Evolutionary conservation across 2,797 vertebrate species (phyloP), one percentile per base, ranked within the genome.

Genomic region (Dermochelys coriacea): DNA sequence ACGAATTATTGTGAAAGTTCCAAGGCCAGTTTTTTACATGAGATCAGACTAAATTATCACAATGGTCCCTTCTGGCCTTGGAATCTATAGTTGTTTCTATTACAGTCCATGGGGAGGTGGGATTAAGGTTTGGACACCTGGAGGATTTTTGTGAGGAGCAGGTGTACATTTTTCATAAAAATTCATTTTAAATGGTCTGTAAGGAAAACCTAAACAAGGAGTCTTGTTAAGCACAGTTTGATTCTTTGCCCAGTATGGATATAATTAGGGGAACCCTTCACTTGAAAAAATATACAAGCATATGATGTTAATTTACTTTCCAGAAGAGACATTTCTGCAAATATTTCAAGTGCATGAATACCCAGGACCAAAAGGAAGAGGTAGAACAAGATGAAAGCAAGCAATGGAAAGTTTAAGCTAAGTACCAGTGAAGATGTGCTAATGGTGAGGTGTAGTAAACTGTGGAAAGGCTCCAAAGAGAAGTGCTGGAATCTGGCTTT

Each of bases 121-220:
- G 74, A 47, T 49, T 55, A 50, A 10, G 27, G 12, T 3, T 45
- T 78, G 80, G 41, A 78, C 87, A 79, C 49, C 74, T 78, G 74
- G 52, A 16, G 8, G 14, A 47, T 16, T 31, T 47, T 77, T 49
- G 81, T 52, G 55, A 61, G 87, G 51, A 84, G 61, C 87, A 89
- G 81, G 71, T 80, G 82, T 80, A 54, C 16, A n/a, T 49, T 52
- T 85, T 84, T 68, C 57, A 90, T 68, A 90, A 68, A 84, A 77
- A 79, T 68, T 90, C 75, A 90, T 31, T 89, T 84, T 89, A 84
- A 77, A 89, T 84, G 79, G 88, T 49, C 55, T 71, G 50, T 23
- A 92, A 47, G 18, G 8, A 61, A 89, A 95, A 75, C 1, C 1
- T 51, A 61, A 92, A 82, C 50, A 54, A 3, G 6, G 1, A 21